A percentile compares a stretch with the other conserved stretches of the same genome.
phyloP scores from a whole-genome alignment of 2,113 vertebrate species.

The Acanthochromis polyacanthus region DNA sequence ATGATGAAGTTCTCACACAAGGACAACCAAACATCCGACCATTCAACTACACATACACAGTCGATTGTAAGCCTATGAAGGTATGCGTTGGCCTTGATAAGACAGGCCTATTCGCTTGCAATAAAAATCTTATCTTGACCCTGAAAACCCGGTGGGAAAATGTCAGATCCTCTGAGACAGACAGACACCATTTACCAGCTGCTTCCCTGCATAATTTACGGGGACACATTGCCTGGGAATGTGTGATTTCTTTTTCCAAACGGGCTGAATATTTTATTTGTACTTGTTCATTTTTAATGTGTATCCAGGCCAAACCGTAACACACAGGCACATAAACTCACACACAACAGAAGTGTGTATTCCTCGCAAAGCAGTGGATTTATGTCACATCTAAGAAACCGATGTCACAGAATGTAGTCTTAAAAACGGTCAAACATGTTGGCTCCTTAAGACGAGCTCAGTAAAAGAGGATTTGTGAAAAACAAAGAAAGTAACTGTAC shows the following conservation, averaged over 20 bases:
- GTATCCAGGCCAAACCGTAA: slow-evolving; percentile 50
- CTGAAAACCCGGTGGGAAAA: slow-evolving; percentile 55
- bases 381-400: slow-evolving; percentile 4
- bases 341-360: slow-evolving; percentile 3
- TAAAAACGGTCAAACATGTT: slow-evolving; percentile 7
- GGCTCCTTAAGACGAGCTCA: slow-evolving; percentile 23
- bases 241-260: slow-evolving; percentile 53
- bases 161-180: slow-evolving; percentile 56
- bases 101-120: slow-evolving; percentile 20
- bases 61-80: slow-evolving; percentile 10
- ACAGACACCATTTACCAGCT: slow-evolving; percentile 69
- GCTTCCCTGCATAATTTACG: slow-evolving; percentile 77
- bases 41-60: slow-evolving; percentile 9
- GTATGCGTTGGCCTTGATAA: slow-evolving; percentile 45
- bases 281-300: slow-evolving; percentile 75
- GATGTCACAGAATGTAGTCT: slow-evolving; percentile 10
- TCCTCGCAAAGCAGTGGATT: background rate
- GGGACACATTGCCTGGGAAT: slow-evolving; percentile 68
- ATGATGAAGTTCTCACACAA: slow-evolving; percentile 28
- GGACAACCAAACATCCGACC: slow-evolving; percentile 2
- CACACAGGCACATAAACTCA: slow-evolving; percentile 15
- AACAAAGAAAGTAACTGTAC: slow-evolving; percentile 44
- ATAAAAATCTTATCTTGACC: slow-evolving; percentile 67
- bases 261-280: slow-evolving; percentile 78
- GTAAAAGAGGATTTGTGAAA: slow-evolving; percentile 57